Conservation (phyloP, 2,888 invertebrate genomes). For the Archaeoteleia sp. region DNA sequence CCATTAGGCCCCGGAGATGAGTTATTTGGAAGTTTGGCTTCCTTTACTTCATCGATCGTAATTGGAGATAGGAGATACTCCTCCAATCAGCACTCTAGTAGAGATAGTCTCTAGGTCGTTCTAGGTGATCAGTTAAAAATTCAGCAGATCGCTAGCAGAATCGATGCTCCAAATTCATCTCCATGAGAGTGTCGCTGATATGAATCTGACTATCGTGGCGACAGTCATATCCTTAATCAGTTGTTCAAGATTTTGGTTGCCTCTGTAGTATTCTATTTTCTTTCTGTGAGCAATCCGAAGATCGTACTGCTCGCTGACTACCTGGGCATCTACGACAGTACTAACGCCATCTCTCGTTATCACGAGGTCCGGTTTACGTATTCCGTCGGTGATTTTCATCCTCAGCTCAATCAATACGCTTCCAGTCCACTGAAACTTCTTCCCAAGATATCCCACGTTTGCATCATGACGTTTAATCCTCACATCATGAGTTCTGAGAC, state of each 20-base stretch:
- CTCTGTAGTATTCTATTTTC: slow-evolving; percentile 60
- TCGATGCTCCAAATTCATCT: slow-evolving; percentile 47
- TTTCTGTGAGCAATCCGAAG: slow-evolving; percentile 56
- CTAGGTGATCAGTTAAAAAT: background rate
- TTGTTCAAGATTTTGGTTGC: slow-evolving; percentile 9
- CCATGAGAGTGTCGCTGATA: slow-evolving; percentile 31
- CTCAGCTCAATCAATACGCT: slow-evolving; percentile 60
- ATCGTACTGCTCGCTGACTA: slow-evolving; percentile 61
- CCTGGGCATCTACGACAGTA: slow-evolving; percentile 65
- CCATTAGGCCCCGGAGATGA: slow-evolving; percentile 37
- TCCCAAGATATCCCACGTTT: slow-evolving; percentile 30
- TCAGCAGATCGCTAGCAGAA: slow-evolving; percentile 14
- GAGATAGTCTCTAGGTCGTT: slow-evolving; percentile 30
- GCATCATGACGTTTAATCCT: slow-evolving; percentile 64
- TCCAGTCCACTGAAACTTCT: slow-evolving; percentile 37
- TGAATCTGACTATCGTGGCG: slow-evolving; percentile 4
- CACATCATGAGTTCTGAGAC: slow-evolving; percentile 65
- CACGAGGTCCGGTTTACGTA: slow-evolving; percentile 65
- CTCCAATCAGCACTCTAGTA: slow-evolving; percentile 24
- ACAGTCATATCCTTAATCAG: slow-evolving; percentile 8
- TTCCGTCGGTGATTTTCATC: slow-evolving; percentile 55
- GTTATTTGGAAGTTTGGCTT: background rate
- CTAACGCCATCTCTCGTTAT: slow-evolving; percentile 52
- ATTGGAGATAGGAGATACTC: background rate
- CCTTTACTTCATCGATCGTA: background rate